Evolutionary conservation across 2,888 invertebrate genomes (phyloP).

Genomic region (Marronus borbonicus): DNA sequence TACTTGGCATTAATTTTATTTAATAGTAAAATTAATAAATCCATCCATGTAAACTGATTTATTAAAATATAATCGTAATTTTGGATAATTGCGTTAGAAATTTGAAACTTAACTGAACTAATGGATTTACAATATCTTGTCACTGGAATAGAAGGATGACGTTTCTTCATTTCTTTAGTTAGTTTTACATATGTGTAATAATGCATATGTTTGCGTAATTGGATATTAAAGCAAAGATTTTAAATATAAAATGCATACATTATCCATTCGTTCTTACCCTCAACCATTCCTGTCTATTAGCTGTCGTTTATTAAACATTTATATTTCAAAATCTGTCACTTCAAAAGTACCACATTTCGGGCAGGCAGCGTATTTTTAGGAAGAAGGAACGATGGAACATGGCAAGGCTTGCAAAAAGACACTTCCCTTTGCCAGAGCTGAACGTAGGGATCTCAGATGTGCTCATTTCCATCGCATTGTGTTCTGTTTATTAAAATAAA

Average conservation of each 20-base stretch:
- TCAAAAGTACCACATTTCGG: background rate
- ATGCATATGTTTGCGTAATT: too few relatives aligned
- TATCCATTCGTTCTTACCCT: background rate
- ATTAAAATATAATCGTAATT: too few relatives aligned
- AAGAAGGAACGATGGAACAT: conserved; percentile 9
- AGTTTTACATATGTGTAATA: too few relatives aligned
- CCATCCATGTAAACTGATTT: too few relatives aligned
- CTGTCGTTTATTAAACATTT: background rate
- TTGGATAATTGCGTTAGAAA: too few relatives aligned
- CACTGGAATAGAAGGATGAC: too few relatives aligned
- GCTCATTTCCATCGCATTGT: conserved; percentile 52
- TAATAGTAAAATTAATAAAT: too few relatives aligned
- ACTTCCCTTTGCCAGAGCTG: background rate
- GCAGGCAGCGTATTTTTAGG: conserved; percentile 21
- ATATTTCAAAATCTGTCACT: conserved; percentile 18
- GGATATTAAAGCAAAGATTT: too few relatives aligned
- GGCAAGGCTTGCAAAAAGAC: conserved; percentile 21
- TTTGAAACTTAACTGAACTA: too few relatives aligned
- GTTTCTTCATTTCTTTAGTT: too few relatives aligned
- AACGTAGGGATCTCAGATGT: conserved; percentile 50
- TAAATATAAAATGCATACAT: background rate
- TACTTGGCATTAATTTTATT: too few relatives aligned
- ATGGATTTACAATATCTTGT: too few relatives aligned
- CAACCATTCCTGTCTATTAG: background rate
- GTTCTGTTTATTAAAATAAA: conserved; percentile 49